A percentile compares a stretch with the other conserved stretches of the same genome.
These are phyloP conservation scores for Drosophila ironensis DNA, from an alignment of 1,140 invertebrate genomes.

Conservation along the genomic window DNA sequence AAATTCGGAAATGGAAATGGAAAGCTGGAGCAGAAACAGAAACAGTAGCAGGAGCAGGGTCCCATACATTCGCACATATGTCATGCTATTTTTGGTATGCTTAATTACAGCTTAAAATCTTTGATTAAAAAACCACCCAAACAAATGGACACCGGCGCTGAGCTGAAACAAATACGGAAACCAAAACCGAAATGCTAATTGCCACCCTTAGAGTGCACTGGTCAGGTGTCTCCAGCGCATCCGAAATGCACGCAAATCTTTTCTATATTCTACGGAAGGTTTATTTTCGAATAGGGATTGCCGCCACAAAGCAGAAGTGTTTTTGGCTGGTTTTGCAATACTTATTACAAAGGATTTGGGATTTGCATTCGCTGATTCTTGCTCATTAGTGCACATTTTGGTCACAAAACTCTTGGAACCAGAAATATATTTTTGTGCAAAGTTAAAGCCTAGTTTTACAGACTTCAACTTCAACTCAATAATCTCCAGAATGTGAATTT, in stretches of 20 bases:
- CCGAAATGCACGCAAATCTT: conserved; percentile 18
- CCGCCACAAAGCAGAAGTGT: background rate
- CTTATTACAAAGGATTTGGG: no score
- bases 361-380: no score
- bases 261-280: background rate
- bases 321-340: background rate
- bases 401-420: no score
- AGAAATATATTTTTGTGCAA: no score
- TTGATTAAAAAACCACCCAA: conserved; percentile 62
- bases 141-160: conserved; percentile 22
- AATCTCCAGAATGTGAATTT: no score
- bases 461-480: no score
- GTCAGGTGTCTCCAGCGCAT: background rate
- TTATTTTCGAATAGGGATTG: background rate
- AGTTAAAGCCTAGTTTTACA: no score
- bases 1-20: no score
- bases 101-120: conserved; percentile 78
- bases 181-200: conserved; percentile 36
- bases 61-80: conserved; percentile 25
- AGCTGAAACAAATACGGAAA: conserved; percentile 13
- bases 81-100: conserved; percentile 66
- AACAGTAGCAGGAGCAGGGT: background rate
- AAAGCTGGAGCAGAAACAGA: no score
- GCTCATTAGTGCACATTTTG: no score
- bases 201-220: background rate